Evolutionary conservation across 2,113 vertebrate species (phyloP).

Genomic region (Misgurnus mizolepis): DNA sequence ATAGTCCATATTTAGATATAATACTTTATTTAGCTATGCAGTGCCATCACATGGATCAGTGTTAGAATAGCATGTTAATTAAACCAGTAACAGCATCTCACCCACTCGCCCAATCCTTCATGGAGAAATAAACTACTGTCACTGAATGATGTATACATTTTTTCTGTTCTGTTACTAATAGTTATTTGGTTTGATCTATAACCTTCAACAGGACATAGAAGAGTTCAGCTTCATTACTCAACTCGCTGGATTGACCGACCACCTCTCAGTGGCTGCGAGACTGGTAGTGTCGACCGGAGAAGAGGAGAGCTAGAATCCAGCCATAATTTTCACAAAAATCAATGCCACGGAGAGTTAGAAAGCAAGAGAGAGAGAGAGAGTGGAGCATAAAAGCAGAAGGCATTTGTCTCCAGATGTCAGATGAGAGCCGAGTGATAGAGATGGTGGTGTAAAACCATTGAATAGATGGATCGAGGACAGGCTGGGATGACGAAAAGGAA

Average conservation of each 20-base stretch:
- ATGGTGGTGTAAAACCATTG: neutral
- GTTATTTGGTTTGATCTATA: slow-evolving; percentile 38
- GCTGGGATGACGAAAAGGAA: neutral
- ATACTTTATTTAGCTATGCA: neutral
- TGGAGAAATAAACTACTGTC: neutral
- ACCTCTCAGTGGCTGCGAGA: slow-evolving; percentile 93
- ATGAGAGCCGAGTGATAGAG: slow-evolving; percentile 42
- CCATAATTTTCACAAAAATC: slow-evolving; percentile 51
- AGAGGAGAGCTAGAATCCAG: slow-evolving; percentile 84
- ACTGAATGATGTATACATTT: neutral
- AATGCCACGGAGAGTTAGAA: slow-evolving; percentile 42
- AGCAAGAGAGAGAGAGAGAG: slow-evolving; percentile 23
- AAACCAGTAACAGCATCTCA: neutral
- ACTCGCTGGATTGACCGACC: slow-evolving; percentile 93
- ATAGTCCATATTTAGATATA: neutral
- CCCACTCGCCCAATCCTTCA: too few relatives aligned
- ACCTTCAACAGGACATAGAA: slow-evolving; percentile 86
- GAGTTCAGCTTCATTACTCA: slow-evolving; percentile 98
- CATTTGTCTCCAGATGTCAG: slow-evolving; percentile 19
- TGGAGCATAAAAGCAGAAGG: slow-evolving; percentile 46
- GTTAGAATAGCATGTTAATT: neutral
- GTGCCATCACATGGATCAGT: slow-evolving; percentile 56
- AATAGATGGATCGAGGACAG: slow-evolving; percentile 40
- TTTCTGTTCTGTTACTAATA: neutral
- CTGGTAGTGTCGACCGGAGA: slow-evolving; percentile 89